phyloP scores from a whole-genome alignment of 2,113 vertebrate genomes.

The Calypte anna region DNA sequence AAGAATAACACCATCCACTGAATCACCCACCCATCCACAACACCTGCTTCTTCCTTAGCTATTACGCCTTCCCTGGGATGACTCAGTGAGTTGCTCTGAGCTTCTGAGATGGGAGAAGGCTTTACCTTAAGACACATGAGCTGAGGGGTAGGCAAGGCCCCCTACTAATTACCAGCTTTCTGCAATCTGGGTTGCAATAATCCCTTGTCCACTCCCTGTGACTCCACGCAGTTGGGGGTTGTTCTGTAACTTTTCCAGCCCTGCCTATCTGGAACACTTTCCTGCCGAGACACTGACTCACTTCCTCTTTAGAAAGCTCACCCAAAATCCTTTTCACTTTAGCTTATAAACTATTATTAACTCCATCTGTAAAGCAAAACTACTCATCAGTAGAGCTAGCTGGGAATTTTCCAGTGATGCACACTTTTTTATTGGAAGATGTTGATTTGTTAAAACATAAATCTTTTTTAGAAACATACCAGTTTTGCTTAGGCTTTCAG shows the following conservation, averaged over 20 bases:
- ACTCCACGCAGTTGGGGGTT: constrained; percentile 20
- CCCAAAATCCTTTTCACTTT: constrained; percentile 65
- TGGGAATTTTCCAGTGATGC: constrained; percentile 62
- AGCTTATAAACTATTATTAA: constrained; percentile 70
- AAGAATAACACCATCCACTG: constrained; percentile 62
- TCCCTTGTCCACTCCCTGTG: constrained; percentile 45
- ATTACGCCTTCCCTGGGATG: constrained; percentile 10
- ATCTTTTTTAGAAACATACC: constrained; percentile 37
- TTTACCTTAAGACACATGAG: not conserved
- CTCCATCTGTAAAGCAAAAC: constrained; percentile 61
- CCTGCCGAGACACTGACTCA: constrained; percentile 72
- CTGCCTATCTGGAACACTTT: constrained; percentile 68
- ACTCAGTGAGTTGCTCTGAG: constrained; percentile 34
- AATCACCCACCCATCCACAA: constrained; percentile 62
- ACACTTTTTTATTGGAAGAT: constrained; percentile 11
- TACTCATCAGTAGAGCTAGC: constrained; percentile 47
- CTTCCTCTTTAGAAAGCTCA: constrained; percentile 71
- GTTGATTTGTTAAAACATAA: constrained; percentile 51
- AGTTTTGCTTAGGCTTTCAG: constrained; percentile 41
- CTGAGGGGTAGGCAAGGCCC: not conserved
- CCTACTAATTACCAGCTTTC: not conserved
- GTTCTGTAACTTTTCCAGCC: constrained; percentile 64
- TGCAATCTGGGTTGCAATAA: constrained; percentile 14
- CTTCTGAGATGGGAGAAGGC: not conserved
- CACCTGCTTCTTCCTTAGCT: constrained; percentile 55